These are phyloP conservation scores for Sphaerodactylus townsendi DNA, from an alignment of 2,113 vertebrate genomes.

Conservation along the genomic window DNA sequence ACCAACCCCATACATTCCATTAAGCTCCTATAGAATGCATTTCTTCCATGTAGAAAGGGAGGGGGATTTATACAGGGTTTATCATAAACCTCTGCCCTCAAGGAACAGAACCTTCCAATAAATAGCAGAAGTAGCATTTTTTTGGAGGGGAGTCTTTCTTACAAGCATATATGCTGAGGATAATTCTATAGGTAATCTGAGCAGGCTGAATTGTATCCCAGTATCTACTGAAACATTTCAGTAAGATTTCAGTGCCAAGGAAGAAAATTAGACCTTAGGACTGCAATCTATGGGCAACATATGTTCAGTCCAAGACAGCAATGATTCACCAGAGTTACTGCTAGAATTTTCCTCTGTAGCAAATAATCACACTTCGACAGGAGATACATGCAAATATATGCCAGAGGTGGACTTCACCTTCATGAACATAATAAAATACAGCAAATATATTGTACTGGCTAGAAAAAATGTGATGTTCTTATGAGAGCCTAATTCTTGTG, in stretches of 20 bases:
- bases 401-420: background rate
- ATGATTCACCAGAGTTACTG: background rate
- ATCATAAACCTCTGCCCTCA: too few species aligned
- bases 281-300: background rate
- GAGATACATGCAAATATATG: constrained; percentile 12
- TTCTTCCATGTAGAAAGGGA: too few species aligned
- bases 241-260: background rate
- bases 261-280: background rate
- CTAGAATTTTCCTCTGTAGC: constrained; percentile 14
- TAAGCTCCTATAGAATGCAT: too few species aligned
- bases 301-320: accelerated
- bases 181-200: background rate
- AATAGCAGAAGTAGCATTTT: background rate
- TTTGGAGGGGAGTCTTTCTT: background rate
- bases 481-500: background rate
- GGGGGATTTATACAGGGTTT: too few species aligned
- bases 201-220: background rate
- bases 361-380: background rate
- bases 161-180: too few species aligned
- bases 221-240: background rate
- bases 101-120: too few species aligned
- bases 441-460: background rate
- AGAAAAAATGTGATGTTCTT: background rate
- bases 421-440: background rate
- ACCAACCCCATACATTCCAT: too few species aligned